Base-by-base conservation (phyloP, 2,797 vertebrate genomes). In the Aldrovandia affinis region DNA sequence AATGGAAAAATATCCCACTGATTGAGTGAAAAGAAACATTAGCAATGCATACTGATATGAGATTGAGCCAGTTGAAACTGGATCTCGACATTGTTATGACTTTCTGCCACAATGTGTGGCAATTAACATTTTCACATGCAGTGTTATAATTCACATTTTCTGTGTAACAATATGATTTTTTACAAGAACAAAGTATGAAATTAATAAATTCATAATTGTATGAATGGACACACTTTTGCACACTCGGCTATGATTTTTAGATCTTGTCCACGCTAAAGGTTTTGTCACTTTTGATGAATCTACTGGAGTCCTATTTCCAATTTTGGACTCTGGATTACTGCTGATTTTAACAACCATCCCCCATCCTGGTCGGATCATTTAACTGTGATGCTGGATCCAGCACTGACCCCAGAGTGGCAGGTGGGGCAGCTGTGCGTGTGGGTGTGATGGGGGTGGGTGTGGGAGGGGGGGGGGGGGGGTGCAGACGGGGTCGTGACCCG, bases 401-500 rank as follows among this genome's bases (percentile, higher is more conserved):
- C 68, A 22, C 39, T 70, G 68, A 70, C 68, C 68, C 30, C 68
- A 70, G 33, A 39, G 36, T 70, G 68, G 68, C 68, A 70, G 88
- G 55, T 83, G 83, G 63, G 82, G 80, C 22, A 81, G 79, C 81
- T 82, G 81, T 81, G 83, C 84, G 86, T 65, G 57, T 63, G 83
- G 83, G 83, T 36, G 39, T 77, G 50, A 54, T 28, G 82, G 86
- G 84, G 83, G 88, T 80, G 65, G 36, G 78, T 39, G 15, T 50
- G 50, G 70, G 63, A 28, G 77, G 83, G 82, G 83, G 80, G 84
- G 57, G 75, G 81, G 59, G 33, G 44, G 44, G 83, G 88, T 59
- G 82, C 85, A 87, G 83, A 87, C 84, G 82, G 65, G 89, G 88
- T 92, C 85, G 87, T 84, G 61, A 86, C 88, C 54, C 87, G 87